phyloP scores from a whole-genome alignment of 2,797 vertebrate genomes.

The Manis crassicaudata region DNA sequence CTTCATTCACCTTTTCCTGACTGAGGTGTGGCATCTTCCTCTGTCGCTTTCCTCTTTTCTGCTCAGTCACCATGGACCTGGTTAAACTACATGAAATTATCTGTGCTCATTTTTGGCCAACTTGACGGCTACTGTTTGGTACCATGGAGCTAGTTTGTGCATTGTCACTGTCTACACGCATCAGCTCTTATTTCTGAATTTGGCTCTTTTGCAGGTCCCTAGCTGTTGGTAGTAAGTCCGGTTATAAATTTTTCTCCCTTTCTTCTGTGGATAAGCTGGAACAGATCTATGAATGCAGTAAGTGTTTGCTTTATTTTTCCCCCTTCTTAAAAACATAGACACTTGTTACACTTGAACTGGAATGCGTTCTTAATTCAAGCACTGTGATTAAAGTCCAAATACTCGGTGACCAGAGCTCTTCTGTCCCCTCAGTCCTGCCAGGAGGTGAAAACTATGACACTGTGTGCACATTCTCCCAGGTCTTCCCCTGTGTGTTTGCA shows the following conservation, averaged over 20 bases:
- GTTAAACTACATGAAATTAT: rapidly evolving
- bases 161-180: not conserved
- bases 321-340: not conserved
- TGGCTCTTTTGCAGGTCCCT: conserved; percentile 91
- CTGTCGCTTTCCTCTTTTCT: not conserved
- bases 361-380: not conserved
- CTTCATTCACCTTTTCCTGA: not conserved
- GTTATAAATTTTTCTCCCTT: conserved; percentile 99
- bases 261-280: conserved; percentile 99
- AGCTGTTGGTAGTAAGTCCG: conserved; percentile 98
- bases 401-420: not conserved
- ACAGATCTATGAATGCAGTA: conserved; percentile 99
- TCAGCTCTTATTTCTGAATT: conserved; percentile 71
- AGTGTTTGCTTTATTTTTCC: conserved; percentile 85
- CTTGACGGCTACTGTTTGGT: not conserved
- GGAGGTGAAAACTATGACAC: not conserved
- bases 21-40: not conserved
- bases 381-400: not conserved
- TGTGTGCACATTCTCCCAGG: not conserved
- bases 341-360: conserved; percentile 2
- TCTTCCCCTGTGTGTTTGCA: not conserved
- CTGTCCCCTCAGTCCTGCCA: not conserved
- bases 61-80: not conserved
- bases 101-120: not conserved
- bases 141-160: not conserved